A percentile compares a stretch with the other conserved stretches of the same genome.
Evolutionary conservation across 2,797 vertebrate genomes (phyloP).

Genomic region (Limosa lapponica): DNA sequence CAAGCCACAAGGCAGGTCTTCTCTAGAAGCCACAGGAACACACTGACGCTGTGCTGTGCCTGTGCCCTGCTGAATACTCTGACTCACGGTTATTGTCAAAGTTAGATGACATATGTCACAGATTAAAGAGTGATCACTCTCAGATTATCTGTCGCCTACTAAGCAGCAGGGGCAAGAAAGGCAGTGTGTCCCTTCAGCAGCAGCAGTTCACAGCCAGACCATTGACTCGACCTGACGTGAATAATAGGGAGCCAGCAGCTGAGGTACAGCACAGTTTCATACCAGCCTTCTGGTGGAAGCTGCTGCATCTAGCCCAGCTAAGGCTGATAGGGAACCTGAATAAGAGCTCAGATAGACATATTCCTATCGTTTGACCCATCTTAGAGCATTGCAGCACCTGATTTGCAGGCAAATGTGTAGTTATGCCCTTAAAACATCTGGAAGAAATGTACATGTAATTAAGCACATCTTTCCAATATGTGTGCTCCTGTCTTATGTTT

Average conservation of each 20-base stretch:
- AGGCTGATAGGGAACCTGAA: not conserved
- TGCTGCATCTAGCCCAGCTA: not conserved
- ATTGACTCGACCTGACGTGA: not conserved
- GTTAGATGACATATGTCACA: not conserved
- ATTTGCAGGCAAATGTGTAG: not conserved
- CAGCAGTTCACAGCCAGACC: not conserved
- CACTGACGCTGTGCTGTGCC: not conserved
- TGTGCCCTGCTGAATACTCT: not conserved
- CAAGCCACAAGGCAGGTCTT: not conserved
- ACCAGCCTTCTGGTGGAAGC: not conserved
- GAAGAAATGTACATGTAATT: not conserved
- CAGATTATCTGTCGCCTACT: not conserved
- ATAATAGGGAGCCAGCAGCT: not conserved
- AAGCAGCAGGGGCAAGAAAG: not conserved
- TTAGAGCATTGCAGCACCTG: not conserved
- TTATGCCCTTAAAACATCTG: not conserved
- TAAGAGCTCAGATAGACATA: not conserved
- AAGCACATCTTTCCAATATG: not conserved
- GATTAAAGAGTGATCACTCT: not conserved
- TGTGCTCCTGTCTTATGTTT: not conserved
- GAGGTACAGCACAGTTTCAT: not conserved
- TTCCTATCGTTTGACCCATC: not conserved
- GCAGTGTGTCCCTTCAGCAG: not conserved
- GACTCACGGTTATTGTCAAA: not conserved
- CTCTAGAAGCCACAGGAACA: not conserved